Conservation (phyloP, 2,113 vertebrate genomes). For the Burhinus bistriatus region DNA sequence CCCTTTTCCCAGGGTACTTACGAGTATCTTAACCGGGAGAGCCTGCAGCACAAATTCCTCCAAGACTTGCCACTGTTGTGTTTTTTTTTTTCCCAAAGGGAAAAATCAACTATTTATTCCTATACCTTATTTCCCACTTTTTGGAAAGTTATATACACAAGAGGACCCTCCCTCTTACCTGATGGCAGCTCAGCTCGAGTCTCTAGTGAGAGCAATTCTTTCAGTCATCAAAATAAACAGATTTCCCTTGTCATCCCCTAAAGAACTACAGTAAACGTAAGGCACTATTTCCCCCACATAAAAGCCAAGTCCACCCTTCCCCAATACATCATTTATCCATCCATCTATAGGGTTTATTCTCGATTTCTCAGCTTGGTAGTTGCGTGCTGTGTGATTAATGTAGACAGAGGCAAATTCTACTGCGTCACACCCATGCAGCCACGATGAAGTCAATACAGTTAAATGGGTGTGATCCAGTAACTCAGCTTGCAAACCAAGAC, state of each 20-base stretch:
- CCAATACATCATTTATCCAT: not conserved
- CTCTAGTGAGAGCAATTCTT: fast-evolving
- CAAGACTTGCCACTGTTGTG: not conserved
- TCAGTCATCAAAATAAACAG: not conserved
- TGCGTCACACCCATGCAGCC: not conserved
- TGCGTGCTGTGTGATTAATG: not conserved
- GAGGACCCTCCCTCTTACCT: not conserved
- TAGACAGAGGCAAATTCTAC: not conserved
- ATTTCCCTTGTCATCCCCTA: not conserved
- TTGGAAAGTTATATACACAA: not conserved
- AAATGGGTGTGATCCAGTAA: not conserved
- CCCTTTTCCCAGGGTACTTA: not conserved
- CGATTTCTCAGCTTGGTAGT: not conserved
- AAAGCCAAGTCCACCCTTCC: not conserved
- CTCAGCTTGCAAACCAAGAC: not conserved
- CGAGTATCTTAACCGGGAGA: not conserved
- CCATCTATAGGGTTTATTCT: not conserved
- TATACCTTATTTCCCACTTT: not conserved
- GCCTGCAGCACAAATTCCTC: not conserved
- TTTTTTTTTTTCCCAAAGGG: not conserved
- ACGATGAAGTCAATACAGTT: not conserved
- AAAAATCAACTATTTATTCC: not conserved
- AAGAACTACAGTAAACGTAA: not conserved
- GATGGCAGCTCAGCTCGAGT: not conserved
- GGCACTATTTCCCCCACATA: not conserved